Percentiles rank a stretch among this genome's conserved stretches.
phyloP scores from a whole-genome alignment of 2,113 vertebrate species.

The Jacana jacana region DNA sequence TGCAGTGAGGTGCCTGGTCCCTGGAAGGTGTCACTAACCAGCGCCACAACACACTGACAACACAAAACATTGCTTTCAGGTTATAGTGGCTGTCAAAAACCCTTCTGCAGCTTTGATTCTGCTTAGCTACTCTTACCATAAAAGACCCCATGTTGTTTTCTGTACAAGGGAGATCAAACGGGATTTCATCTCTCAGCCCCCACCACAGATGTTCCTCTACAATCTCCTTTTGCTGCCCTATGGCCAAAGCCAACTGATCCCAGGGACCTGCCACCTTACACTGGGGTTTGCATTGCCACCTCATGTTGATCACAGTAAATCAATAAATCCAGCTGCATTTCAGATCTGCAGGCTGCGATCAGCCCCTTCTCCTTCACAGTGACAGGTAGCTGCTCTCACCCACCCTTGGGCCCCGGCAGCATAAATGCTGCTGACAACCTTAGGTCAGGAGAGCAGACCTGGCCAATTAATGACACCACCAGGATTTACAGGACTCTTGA shows the following conservation, averaged over 20 bases:
- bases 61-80: not conserved
- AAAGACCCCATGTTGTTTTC: not conserved
- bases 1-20: not conserved
- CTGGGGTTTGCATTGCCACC: not conserved
- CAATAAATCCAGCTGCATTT: not conserved
- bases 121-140: not conserved
- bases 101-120: not conserved
- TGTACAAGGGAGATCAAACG: not conserved
- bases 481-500: not conserved
- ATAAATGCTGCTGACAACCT: not conserved
- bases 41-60: not conserved
- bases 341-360: not conserved
- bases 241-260: not conserved
- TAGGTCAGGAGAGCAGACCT: not conserved
- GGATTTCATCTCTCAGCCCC: not conserved
- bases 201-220: not conserved
- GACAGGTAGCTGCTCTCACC: rapidly evolving
- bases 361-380: not conserved
- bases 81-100: not conserved
- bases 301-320: not conserved
- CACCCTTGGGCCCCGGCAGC: not conserved
- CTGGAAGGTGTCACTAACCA: not conserved
- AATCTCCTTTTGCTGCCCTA: not conserved
- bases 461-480: not conserved
- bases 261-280: not conserved